These are phyloP conservation scores for Pseudopipra pipra DNA, from an alignment of 2,113 vertebrate genomes.

Conservation along the genomic window DNA sequence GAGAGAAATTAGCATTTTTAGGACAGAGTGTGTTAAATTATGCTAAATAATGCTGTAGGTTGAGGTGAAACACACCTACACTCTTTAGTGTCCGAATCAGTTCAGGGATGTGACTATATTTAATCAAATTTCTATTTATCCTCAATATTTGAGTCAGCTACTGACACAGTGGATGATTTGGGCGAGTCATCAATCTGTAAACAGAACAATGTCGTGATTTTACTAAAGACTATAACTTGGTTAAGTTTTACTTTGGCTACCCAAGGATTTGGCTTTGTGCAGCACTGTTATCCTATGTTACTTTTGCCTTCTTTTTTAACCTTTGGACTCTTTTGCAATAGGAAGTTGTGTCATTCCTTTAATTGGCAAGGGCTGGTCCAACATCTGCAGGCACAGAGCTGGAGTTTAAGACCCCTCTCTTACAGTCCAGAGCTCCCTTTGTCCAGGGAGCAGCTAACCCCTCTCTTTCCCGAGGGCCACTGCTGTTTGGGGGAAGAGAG, in stretches of 20 bases:
- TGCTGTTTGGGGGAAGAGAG: background rate
- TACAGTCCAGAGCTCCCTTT: background rate
- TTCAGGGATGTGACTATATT: background rate
- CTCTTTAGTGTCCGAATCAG: background rate
- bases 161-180: background rate
- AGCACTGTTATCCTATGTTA: background rate
- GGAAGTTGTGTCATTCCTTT: conserved; percentile 22
- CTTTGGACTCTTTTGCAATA: conserved; percentile 27
- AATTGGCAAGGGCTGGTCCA: background rate
- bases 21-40: background rate
- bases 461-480: background rate
- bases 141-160: background rate
- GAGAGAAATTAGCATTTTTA: background rate
- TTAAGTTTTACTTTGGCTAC: background rate
- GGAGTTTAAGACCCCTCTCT: background rate
- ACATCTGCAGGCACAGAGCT: background rate
- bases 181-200: background rate
- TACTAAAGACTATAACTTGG: background rate
- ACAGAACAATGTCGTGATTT: background rate
- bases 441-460: background rate
- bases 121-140: background rate
- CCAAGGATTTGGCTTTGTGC: background rate
- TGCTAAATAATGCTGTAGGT: background rate
- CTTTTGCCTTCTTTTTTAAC: conserved; percentile 15
- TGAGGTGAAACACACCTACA: background rate